Conservation (phyloP, 2,888 invertebrate species). For the Scelioninae gen. 2 region DNA sequence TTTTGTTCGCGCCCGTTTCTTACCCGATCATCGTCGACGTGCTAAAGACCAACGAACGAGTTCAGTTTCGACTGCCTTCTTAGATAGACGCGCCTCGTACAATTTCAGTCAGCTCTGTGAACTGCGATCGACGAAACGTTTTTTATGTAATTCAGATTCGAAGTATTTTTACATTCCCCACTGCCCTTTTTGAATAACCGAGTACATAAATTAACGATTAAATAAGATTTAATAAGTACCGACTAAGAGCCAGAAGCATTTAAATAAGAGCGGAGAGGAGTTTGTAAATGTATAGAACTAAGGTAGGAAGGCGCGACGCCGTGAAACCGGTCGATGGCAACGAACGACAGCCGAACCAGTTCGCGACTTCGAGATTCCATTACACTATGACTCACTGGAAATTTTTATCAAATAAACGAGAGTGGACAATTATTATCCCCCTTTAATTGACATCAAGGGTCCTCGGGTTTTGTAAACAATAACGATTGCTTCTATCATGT, state of each 20-base stretch:
- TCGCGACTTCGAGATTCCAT: neutral
- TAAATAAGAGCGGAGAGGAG: conserved; percentile 39
- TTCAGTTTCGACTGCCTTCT: conserved; percentile 59
- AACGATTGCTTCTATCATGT: too few relatives aligned
- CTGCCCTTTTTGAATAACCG: conserved; percentile 60
- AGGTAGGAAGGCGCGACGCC: conserved; percentile 12
- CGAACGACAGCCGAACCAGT: too few relatives aligned
- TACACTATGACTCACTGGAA: conserved; percentile 11
- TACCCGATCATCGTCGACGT: conserved; percentile 20
- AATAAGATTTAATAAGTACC: conserved; percentile 55
- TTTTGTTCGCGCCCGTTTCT: conserved; percentile 35
- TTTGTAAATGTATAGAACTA: conserved; percentile 44
- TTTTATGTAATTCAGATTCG: conserved; percentile 58
- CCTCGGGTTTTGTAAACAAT: too few relatives aligned
- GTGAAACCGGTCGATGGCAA: too few relatives aligned
- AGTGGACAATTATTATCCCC: too few relatives aligned
- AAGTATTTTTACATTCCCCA: conserved; percentile 61
- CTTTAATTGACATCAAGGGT: too few relatives aligned
- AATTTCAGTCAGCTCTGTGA: conserved; percentile 37
- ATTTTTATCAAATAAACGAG: conserved; percentile 20
- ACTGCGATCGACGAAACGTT: conserved; percentile 56
- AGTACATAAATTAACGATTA: conserved; percentile 52
- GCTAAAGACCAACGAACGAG: conserved; percentile 41
- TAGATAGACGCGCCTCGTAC: conserved; percentile 50
- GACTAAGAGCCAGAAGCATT: conserved; percentile 55